These are phyloP conservation scores for Puntigrus tetrazona DNA, from an alignment of 2,113 vertebrate species.

Conservation along the genomic window DNA sequence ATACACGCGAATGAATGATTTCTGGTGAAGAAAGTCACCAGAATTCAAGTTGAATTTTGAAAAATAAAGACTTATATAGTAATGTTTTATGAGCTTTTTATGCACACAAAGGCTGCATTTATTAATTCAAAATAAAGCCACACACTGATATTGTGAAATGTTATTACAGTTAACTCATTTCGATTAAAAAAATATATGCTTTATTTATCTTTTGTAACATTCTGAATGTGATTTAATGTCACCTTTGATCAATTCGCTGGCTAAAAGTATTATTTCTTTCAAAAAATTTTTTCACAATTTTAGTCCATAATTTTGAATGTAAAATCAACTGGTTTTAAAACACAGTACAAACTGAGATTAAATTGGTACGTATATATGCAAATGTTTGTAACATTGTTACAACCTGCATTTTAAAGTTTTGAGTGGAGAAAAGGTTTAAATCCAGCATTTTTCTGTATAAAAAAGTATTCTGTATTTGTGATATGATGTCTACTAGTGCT, in stretches of 20 bases:
- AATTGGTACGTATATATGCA: neutral
- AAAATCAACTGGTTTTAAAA: neutral
- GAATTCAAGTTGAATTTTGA: neutral
- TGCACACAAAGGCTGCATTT: neutral
- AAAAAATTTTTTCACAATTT: neutral
- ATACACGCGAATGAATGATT: neutral
- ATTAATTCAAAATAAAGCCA: neutral
- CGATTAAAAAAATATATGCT: no score
- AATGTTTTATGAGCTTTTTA: neutral
- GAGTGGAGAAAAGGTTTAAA: no score
- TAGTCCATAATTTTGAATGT: neutral
- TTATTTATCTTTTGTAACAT: neutral
- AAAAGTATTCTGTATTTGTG: neutral
- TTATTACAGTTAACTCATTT: neutral
- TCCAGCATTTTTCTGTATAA: no score
- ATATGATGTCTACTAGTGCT: neutral
- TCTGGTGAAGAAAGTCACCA: neutral
- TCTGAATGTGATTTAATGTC: neutral
- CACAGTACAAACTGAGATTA: neutral
- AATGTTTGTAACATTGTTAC: neutral
- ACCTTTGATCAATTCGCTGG: neutral
- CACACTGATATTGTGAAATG: neutral
- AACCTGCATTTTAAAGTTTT: neutral
- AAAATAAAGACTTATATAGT: no score
- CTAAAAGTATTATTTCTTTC: neutral